Base-by-base conservation (phyloP, 2,113 vertebrate species). In the Chaetops frenatus region DNA sequence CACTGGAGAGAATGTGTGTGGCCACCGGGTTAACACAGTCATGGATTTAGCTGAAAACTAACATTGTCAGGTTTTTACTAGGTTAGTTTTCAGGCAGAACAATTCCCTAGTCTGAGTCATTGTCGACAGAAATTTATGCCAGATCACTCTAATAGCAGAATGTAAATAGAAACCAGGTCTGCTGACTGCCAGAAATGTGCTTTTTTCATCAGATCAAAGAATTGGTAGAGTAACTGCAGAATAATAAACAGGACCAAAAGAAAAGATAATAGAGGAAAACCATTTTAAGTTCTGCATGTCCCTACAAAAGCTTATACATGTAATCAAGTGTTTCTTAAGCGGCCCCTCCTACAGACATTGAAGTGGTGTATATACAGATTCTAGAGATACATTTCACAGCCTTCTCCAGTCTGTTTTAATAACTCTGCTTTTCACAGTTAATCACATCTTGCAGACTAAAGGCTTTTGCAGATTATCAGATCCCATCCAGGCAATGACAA, bases 141-240 rank as follows among this genome's bases (percentile, higher is more conserved):
- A 90, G 81, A 91, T 88, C 51, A 66, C 56, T 86, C 47, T 60
- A 93, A 86, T 9, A 84, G 79, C 19, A 11, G 74, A 76, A 81
- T 54, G 67, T 54, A 91, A 96, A 95, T 42, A 91, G 86, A 92
- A 93, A 73, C 47, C 48, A 86, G 72, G 86, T 74, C 65, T 90
- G 62, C 69, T 86, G 64, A 62, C 65, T 96, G 92, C 86, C 80
- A 94, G 82, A 95, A 90, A 78, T 33, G 31, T 40, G 56, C 13
- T 58, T 80, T 92, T 81, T 71, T 47, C 67, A 45, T 65, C 27
- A 84, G 74, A 93, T 92, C 90, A 90, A 82, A 93, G 81, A 72
- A 50, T 27, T 10, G 5, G 80, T 71, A 47, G 36, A 81, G 40
- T 62, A 81, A 88, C 56, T 91, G 44, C 50, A 78, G 60, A 86